Base-by-base conservation (phyloP, 2,888 invertebrate species). In the Macaria notata region DNA sequence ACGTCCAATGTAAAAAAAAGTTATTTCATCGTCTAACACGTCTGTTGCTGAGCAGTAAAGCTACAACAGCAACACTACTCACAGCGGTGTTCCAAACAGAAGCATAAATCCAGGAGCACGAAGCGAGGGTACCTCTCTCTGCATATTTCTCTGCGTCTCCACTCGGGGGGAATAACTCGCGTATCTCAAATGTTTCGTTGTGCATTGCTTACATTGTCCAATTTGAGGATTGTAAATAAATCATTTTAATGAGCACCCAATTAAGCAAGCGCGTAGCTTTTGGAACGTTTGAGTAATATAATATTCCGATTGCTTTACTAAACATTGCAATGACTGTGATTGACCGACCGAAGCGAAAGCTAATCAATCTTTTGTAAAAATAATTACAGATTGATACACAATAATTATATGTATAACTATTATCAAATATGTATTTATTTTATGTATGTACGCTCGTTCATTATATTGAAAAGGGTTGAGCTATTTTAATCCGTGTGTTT, bases 41-140 rank as follows among this genome's bases (percentile, higher is more conserved):
- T 36, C 4, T 36, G 33, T 2, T 4, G 4, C 1, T 36, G 5
- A 36, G 33, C 4, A 36, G 33, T 36, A 36, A 19, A 19, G 4
- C 33, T 6, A 36, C 4, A 6, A 36, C 33, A 36, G 4, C 4
- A 4, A 36, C 7, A 36, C 33, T 2, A 4, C 7, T 4, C 33
- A 6, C 33, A 36, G 33, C 45, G 49, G 46, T 65, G 75, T 80
- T 84, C 83, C 79, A 76, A 85, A 84, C 82, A 84, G 83, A 83
- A 84, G 84, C 76, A 86, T 87, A 84, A 87, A 86, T 84, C 81
- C 79, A 73, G 78, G 75, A 75, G 75, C 75, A 36, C 33, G 70
- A 71, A 73, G 74, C 69, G 68, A 74, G 64, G 76, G 76, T 73
- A 79, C 78, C 78, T 75, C 78, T 80, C 73, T 75, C 76, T 79